Evolutionary conservation across 2,888 invertebrate genomes (phyloP), one percentile per base, ranked within the genome.

Genomic region (Drosophila setosimentum): DNA sequence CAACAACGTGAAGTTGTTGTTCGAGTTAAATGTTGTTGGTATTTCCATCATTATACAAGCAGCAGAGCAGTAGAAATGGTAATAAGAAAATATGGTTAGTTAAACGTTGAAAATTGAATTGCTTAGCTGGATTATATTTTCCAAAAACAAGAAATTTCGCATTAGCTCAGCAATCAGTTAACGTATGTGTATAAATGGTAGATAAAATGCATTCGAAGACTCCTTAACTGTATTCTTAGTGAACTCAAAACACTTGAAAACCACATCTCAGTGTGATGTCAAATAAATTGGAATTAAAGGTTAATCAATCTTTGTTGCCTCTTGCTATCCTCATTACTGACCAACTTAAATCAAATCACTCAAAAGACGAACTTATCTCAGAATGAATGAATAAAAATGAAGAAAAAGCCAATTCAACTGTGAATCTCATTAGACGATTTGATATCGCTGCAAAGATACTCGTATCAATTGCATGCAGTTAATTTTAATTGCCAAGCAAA

Each of bases 21-120:
- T 53, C 11, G 45, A 53, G 42, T 35, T 67, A 45, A 24, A 45
- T 50, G 24, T 71, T 58, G 58, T 74, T 58, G 59, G 64, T 21
- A 48, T 61, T 69, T 35, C 61, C 79, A 59, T 78, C 74, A 64
- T 61, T 74, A 60, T 50, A 60, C 50, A 64, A 65, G 72, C 40
- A 80, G 61, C 53, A 71, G 27, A 40, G 49, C 21, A 76, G 32
- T 37, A 57, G 63, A 66, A 88, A 73, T 50, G 75, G 77, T 90
- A 89, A 90, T 84, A 80, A 78, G 75, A 73, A 82, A 84, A 90
- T 80, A 90, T 90, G 87, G 89, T 87, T 87, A 90, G 87, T 90
- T 90, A 89, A 87, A 87, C 76, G 87, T 65, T 87, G 83, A 67
- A 80, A 89, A 84, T 81, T 76, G 77, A 73, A 77, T 85, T 77